phyloP scores from a whole-genome alignment of 2,113 vertebrate species.

The Grantiella picta region DNA sequence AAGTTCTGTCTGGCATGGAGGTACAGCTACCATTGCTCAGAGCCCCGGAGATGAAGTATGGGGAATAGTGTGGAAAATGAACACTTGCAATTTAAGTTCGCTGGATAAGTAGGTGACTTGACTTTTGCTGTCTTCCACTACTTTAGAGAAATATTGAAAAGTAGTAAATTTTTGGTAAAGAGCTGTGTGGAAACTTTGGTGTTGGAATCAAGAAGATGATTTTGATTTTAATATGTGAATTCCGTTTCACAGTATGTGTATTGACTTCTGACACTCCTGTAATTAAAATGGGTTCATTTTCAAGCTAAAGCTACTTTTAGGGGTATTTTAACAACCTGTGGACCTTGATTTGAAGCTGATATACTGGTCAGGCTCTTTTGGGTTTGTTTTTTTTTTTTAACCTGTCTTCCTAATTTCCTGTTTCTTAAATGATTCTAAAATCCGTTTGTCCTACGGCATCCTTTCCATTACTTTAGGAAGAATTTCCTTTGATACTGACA shows the following conservation, averaged over 20 bases:
- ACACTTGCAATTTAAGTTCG: conserved; percentile 72
- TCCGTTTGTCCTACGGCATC: background rate
- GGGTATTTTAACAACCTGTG: background rate
- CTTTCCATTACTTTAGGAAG: background rate
- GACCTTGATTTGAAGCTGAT: background rate
- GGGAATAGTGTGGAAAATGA: conserved; percentile 91
- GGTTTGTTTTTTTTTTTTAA: background rate
- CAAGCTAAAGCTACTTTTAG: background rate
- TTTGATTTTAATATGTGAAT: background rate
- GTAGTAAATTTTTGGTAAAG: background rate
- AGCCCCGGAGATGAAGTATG: conserved; percentile 86
- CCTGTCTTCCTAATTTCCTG: background rate
- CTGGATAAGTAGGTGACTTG: conserved; percentile 84
- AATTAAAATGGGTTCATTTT: background rate
- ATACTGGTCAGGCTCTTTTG: background rate
- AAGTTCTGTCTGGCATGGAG: conserved; percentile 83
- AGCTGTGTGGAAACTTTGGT: background rate
- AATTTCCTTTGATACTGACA: background rate
- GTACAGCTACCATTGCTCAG: conserved; percentile 83
- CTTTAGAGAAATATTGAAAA: background rate
- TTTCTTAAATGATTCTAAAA: background rate
- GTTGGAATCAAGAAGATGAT: background rate
- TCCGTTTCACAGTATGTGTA: background rate
- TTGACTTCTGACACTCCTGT: background rate
- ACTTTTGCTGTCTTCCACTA: conserved; percentile 2